Percentiles rank a stretch among this genome's conserved stretches.
phyloP scores from a whole-genome alignment of 2,888 invertebrate species.

The Lutraria lutraria region DNA sequence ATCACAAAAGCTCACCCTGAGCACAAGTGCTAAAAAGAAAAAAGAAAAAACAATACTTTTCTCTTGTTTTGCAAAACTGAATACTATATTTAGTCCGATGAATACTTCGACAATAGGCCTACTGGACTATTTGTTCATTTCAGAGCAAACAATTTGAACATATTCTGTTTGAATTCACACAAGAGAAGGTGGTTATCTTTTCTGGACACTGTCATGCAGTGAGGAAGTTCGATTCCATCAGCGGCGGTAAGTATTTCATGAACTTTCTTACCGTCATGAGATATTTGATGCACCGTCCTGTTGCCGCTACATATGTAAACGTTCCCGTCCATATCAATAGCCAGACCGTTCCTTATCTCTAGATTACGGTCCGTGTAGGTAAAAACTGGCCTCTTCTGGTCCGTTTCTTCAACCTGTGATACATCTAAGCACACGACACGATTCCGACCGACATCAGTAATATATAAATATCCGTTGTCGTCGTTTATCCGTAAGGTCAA shows the following conservation, averaged over 20 bases:
- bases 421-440: slow-evolving; percentile 43
- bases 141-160: slow-evolving; percentile 45
- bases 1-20: too few relatives aligned
- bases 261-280: slow-evolving; percentile 34
- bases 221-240: slow-evolving; percentile 42
- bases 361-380: slow-evolving; percentile 47
- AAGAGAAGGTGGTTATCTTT: slow-evolving; percentile 43
- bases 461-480: slow-evolving; percentile 14
- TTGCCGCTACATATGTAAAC: slow-evolving; percentile 49
- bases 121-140: neutral
- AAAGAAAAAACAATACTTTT: too few relatives aligned
- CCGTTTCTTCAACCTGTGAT: neutral
- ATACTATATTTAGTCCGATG: neutral
- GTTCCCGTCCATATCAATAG: slow-evolving; percentile 34
- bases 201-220: slow-evolving; percentile 30
- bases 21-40: too few relatives aligned
- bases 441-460: slow-evolving; percentile 42
- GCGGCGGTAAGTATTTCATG: slow-evolving; percentile 41
- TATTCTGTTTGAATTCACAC: slow-evolving; percentile 53
- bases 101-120: neutral
- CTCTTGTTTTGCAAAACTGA: too few relatives aligned
- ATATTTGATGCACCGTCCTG: slow-evolving; percentile 47
- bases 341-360: slow-evolving; percentile 42
- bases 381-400: neutral
- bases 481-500: slow-evolving; percentile 19